A percentile compares a stretch with the other conserved stretches of the same genome.
Evolutionary conservation across 1,140 invertebrate genomes (phyloP).

Genomic region (Pogonomyrmex barbatus): DNA sequence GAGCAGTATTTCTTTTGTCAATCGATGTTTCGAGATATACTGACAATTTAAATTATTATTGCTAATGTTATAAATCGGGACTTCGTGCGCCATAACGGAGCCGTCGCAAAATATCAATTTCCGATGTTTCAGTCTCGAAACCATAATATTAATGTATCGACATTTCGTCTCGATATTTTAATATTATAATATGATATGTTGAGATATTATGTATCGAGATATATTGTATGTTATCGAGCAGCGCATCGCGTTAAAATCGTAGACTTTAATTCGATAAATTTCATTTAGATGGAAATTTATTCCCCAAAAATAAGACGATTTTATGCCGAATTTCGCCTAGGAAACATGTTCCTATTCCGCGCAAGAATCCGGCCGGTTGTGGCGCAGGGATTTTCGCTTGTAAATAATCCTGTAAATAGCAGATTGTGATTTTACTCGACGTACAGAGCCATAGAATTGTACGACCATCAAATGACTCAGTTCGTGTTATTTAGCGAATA

Average conservation of each 20-base stretch:
- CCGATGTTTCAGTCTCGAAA: neutral
- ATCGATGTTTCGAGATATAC: slow-evolving; percentile 82
- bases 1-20: slow-evolving; percentile 83
- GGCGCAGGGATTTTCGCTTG: slow-evolving; percentile 65
- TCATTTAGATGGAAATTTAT: neutral
- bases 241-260: neutral
- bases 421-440: slow-evolving; percentile 85
- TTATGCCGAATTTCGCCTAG: neutral
- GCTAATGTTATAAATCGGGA: slow-evolving; percentile 50
- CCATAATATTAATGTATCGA: slow-evolving; percentile 22
- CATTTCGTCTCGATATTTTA: slow-evolving; percentile 7
- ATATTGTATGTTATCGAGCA: neutral
- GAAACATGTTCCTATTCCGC: neutral
- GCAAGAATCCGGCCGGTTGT: neutral
- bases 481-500: slow-evolving; percentile 85
- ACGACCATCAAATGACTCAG: slow-evolving; percentile 81
- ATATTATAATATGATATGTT: slow-evolving; percentile 1
- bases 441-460: slow-evolving; percentile 81
- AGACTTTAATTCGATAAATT: slow-evolving; percentile 13
- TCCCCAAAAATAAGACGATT: neutral
- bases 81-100: slow-evolving; percentile 31
- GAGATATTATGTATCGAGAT: neutral
- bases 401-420: slow-evolving; percentile 85
- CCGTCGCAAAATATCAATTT: neutral
- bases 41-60: slow-evolving; percentile 84